phyloP scores from a whole-genome alignment of 2,797 vertebrate species.

The Coilia nasus region DNA sequence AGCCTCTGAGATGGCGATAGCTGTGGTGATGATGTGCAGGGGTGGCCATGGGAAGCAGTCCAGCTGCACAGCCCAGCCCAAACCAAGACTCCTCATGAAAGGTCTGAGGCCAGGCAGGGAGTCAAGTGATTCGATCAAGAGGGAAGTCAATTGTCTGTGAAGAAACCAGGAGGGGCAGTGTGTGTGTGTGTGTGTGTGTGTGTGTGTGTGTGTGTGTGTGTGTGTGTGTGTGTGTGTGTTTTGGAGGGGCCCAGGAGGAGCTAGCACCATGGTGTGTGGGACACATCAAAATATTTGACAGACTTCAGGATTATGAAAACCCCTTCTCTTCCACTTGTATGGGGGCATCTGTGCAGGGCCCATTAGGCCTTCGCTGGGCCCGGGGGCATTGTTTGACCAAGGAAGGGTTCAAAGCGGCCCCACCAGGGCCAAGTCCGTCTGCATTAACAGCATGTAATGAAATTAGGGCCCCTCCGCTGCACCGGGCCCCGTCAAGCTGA shows the following conservation, averaged over 20 bases:
- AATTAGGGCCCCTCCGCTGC: slow-evolving; percentile 92
- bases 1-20: slow-evolving; percentile 39
- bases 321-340: slow-evolving; percentile 71
- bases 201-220: too few species aligned
- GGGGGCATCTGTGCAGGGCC: slow-evolving; percentile 87
- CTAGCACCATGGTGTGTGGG: slow-evolving; percentile 92
- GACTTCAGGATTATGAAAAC: slow-evolving; percentile 97
- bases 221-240: too few species aligned
- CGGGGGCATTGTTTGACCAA: slow-evolving; percentile 88
- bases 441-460: slow-evolving; percentile 91
- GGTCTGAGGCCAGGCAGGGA: slow-evolving; percentile 90
- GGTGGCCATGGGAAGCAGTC: slow-evolving; percentile 93
- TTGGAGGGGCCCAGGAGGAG: slow-evolving; percentile 82
- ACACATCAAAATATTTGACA: slow-evolving; percentile 99
- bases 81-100: slow-evolving; percentile 91
- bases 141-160: slow-evolving; percentile 98
- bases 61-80: slow-evolving; percentile 81
- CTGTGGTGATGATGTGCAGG: slow-evolving; percentile 50
- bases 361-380: slow-evolving; percentile 84
- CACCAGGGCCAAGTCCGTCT: slow-evolving; percentile 89
- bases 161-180: slow-evolving; percentile 58
- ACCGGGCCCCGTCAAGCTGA: slow-evolving; percentile 94
- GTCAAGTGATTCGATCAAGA: slow-evolving; percentile 88
- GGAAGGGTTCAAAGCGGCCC: slow-evolving; percentile 88
- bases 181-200: too few species aligned